Base-by-base conservation (phyloP, 2,113 vertebrate species). In the Lonchura striata region DNA sequence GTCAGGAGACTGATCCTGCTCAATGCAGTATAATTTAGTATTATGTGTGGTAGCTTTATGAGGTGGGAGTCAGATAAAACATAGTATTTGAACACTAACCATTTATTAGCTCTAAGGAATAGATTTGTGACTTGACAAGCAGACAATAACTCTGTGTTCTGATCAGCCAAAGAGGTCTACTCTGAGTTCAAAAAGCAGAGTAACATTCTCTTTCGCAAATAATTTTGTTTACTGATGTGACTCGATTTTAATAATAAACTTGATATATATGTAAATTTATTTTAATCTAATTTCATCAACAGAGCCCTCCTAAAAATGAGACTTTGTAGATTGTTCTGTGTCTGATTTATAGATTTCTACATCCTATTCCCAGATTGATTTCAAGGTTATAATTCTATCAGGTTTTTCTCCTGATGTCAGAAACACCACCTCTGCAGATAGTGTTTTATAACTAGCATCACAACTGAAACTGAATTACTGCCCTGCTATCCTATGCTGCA, bases 231-330 rank as follows among this genome's bases (percentile, higher is more conserved):
- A 97, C 97, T 92, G 92, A 96, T 95, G 91, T 96, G 98, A 97
- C 96, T 97, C 94, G 95, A 95, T 97, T 97, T 97, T 98, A 97
- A 97, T 98, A 98, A 98, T 98, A 98, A 98, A 98, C 97, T 98
- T 98, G 98, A 98, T 98, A 97, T 98, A 97, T 97, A 98, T 98
- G 98, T 98, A 98, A 98, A 98, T 98, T 98, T 97, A 97, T 97
- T 98, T 98, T 97, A 97, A 97, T 98, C 97, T 97, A 97, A 98
- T 98, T 98, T 98, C 97, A 94, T 96, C 97, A 97, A 90, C 96
- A 28, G 83, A 97, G 95, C 91, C 86, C 90, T 97, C 96, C 97
- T 97, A 91, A 97, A 97, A 97, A 96, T 94, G 86, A 94, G 97
- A 53, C 95, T 97, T 95, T 81, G 95, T 74, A 97, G 96, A 95